Conservation (phyloP, 2,797 vertebrate genomes). For the Enteromius treurensis region DNA sequence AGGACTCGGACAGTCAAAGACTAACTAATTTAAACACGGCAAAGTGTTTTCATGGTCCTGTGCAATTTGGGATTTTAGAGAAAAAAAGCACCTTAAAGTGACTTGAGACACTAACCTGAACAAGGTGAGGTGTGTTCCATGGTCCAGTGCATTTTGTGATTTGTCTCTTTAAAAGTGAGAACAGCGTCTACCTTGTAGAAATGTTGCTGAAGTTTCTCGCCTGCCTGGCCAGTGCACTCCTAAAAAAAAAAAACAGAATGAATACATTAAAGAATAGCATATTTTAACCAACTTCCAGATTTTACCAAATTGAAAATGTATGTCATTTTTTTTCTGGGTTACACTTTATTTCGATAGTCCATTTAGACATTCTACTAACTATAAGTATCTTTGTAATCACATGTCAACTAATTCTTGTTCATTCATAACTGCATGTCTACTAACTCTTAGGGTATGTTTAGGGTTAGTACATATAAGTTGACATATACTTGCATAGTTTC, state of each 20-base stretch:
- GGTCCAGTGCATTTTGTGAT: constrained; percentile 75
- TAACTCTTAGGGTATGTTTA: too few relatives aligned
- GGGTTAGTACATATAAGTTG: too few relatives aligned
- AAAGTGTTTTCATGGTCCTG: not conserved
- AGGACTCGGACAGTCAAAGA: not conserved
- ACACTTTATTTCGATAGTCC: too few relatives aligned
- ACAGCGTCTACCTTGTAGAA: constrained; percentile 74
- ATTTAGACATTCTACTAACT: too few relatives aligned
- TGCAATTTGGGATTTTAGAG: not conserved
- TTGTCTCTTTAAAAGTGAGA: constrained; percentile 75
- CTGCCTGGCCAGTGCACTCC: constrained; percentile 61
- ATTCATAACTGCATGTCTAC: too few relatives aligned
- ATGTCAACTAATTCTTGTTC: too few relatives aligned
- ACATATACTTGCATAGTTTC: too few relatives aligned
- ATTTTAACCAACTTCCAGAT: not conserved
- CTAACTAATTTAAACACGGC: not conserved
- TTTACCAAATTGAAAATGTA: not conserved
- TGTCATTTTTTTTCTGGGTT: too few relatives aligned
- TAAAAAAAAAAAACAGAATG: constrained; percentile 44
- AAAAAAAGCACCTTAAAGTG: not conserved
- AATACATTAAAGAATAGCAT: too few relatives aligned
- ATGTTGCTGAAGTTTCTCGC: constrained; percentile 61
- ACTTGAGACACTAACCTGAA: constrained; percentile 67
- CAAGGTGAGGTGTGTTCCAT: constrained; percentile 77
- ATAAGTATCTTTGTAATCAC: too few relatives aligned